These are phyloP conservation scores for Sarcoramphus papa DNA, from an alignment of 2,797 vertebrate species.

Conservation along the genomic window DNA sequence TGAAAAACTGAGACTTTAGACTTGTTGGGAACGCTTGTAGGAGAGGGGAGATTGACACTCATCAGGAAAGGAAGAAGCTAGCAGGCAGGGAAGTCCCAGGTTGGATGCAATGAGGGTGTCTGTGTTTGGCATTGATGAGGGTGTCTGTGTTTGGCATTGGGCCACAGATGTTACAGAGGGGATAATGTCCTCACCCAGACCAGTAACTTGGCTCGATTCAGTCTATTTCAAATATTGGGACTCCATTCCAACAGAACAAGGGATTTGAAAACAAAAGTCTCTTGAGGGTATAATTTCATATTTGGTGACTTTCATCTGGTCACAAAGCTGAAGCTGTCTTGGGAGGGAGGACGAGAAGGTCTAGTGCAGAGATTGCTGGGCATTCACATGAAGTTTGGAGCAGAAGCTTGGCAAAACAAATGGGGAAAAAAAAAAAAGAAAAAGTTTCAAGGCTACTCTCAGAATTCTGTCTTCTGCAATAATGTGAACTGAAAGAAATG, in stretches of 20 bases:
- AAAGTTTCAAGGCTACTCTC: neutral
- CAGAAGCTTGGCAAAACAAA: neutral
- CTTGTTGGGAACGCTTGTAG: neutral
- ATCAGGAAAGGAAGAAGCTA: neutral
- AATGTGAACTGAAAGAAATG: neutral
- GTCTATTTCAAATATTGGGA: neutral
- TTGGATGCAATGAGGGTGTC: neutral
- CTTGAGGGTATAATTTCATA: neutral
- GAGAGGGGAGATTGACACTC: neutral
- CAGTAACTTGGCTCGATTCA: neutral
- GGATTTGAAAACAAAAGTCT: neutral
- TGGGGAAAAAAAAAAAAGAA: neutral
- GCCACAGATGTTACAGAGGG: neutral
- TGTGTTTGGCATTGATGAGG: neutral
- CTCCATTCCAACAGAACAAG: neutral
- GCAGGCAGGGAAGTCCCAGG: neutral
- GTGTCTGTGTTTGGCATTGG: neutral
- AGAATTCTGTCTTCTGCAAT: neutral
- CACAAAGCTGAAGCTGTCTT: neutral
- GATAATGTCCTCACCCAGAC: neutral
- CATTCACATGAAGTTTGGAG: neutral
- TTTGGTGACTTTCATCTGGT: neutral
- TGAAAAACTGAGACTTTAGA: neutral
- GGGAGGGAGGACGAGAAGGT: neutral
- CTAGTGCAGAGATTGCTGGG: neutral